Evolutionary conservation across 2,888 invertebrate species (phyloP).

Genomic region (Anthophora plumipes): DNA sequence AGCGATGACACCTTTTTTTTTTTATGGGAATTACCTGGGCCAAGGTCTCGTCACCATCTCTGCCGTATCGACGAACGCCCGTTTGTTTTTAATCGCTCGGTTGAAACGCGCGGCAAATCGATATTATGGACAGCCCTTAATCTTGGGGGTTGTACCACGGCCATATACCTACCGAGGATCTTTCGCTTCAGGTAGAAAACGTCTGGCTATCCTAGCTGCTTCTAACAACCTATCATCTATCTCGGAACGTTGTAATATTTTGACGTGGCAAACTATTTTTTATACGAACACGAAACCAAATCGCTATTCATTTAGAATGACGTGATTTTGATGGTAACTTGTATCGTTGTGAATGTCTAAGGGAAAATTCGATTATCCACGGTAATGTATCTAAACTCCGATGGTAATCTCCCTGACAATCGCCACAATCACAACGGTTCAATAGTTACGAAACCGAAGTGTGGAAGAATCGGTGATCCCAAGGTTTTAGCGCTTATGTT

Average conservation of each 20-base stretch:
- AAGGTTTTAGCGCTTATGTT: slow-evolving; percentile 3
- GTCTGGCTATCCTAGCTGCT: neutral
- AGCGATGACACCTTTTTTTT: slow-evolving; percentile 59
- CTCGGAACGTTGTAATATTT: neutral
- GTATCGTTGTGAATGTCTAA: neutral
- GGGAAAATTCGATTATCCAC: neutral
- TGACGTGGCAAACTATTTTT: neutral
- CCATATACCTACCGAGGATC: slow-evolving; percentile 13
- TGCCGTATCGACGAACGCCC: slow-evolving; percentile 14
- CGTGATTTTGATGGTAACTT: neutral
- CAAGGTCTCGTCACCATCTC: slow-evolving; percentile 37
- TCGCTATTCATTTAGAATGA: neutral
- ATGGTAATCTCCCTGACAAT: neutral
- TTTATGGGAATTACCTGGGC: slow-evolving; percentile 60
- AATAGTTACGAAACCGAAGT: slow-evolving; percentile 17
- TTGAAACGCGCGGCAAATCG: slow-evolving; percentile 41
- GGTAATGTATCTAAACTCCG: neutral
- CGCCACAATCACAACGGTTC: slow-evolving; percentile 4
- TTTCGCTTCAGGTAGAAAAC: slow-evolving; percentile 37
- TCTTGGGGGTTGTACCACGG: slow-evolving; percentile 3
- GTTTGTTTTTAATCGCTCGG: slow-evolving; percentile 44
- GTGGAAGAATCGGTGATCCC: slow-evolving; percentile 1
- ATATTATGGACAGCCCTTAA: slow-evolving; percentile 37
- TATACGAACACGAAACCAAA: neutral
- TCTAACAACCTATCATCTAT: slow-evolving; percentile 7